Conservation (phyloP, 2,113 vertebrate species). For the Aptenodytes forsteri region DNA sequence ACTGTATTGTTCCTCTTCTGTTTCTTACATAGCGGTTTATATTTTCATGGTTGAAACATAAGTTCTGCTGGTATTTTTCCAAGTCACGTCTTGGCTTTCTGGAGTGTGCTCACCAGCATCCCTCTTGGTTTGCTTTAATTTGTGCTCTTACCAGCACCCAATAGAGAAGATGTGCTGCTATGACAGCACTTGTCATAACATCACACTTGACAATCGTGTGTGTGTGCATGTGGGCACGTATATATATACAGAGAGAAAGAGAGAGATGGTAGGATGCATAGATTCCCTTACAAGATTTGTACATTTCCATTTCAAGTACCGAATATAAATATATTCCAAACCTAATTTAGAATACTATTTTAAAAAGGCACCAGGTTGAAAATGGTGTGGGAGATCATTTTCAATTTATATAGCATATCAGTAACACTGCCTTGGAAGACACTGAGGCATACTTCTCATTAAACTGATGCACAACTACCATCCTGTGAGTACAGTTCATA, state of each 20-base stretch:
- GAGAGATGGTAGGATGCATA: neutral
- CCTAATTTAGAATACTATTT: neutral
- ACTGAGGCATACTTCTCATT: neutral
- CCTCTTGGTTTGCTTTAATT: neutral
- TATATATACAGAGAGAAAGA: neutral
- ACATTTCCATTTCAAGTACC: neutral
- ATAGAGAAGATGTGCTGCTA: neutral
- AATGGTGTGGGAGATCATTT: neutral
- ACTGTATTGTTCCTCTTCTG: neutral
- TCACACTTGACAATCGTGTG: neutral
- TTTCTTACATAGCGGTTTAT: neutral
- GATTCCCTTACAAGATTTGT: neutral
- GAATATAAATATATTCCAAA: neutral
- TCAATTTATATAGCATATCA: neutral
- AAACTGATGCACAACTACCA: neutral
- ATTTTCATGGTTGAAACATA: neutral
- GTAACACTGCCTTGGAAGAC: neutral
- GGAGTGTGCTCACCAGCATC: neutral
- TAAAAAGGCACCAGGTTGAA: neutral
- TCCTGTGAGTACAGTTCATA: neutral
- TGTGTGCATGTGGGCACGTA: fast-evolving
- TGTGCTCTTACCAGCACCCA: neutral
- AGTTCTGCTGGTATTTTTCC: neutral
- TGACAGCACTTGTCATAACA: neutral
- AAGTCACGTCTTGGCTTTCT: neutral